phyloP scores from a whole-genome alignment of 2,888 invertebrate genomes.

The Limnephilus lunatus region DNA sequence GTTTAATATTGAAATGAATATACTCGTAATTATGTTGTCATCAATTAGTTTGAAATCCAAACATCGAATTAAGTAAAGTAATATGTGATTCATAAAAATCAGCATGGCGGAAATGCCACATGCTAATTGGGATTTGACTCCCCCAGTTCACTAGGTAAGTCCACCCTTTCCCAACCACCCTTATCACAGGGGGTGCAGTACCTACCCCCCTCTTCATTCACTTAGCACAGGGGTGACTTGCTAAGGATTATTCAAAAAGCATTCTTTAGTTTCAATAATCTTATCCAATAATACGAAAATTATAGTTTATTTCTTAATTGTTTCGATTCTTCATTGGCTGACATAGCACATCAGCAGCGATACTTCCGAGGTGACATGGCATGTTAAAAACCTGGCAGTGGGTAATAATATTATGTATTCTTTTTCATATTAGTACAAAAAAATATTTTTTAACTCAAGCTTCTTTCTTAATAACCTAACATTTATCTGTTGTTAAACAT shows the following conservation, averaged over 20 bases:
- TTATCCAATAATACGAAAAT: background rate
- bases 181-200: background rate
- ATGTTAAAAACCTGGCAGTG: background rate
- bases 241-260: background rate
- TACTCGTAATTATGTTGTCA: background rate
- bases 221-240: background rate
- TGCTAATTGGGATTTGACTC: slow-evolving; percentile 24
- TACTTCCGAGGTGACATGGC: too few species aligned
- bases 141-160: background rate
- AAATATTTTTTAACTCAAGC: too few species aligned
- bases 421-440: too few species aligned
- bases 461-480: too few species aligned
- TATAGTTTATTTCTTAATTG: background rate
- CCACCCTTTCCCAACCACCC: slow-evolving; percentile 7
- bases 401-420: background rate
- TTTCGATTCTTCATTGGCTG: background rate
- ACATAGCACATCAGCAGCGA: background rate
- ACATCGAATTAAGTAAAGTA: background rate
- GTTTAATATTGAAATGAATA: background rate
- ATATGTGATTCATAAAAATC: slow-evolving; percentile 16
- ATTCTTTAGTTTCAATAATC: background rate
- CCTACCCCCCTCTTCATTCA: background rate
- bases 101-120: slow-evolving; percentile 15
- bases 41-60: background rate
- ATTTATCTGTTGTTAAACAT: too few species aligned